Evolutionary conservation across 2,113 vertebrate species (phyloP), one percentile per base, ranked within the genome.

Genomic region (Oryzias melastigma): DNA sequence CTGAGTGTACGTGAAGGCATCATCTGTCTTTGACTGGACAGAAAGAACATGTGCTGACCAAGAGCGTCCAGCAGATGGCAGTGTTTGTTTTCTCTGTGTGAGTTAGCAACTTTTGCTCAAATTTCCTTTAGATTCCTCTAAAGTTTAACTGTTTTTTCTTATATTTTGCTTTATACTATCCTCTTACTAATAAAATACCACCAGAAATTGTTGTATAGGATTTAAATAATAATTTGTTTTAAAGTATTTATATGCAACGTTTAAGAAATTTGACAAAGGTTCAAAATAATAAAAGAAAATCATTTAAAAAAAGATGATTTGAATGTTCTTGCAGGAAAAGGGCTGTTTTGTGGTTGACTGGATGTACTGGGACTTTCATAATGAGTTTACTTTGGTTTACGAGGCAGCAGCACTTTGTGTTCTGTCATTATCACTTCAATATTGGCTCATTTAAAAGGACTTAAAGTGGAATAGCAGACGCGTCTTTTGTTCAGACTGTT

Each of bases 1-100:
- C 22, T 22, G 22, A 22, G 22, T 25, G 46, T 1, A 6, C 24
- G 7, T 73, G 2, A 82, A 84, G 10, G 70, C 73, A 60, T 35
- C 82, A 58, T 19, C 13, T 20, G 12, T 12, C 20, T 45, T 5
- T 70, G 79, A 87, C 86, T 89, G 85, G 87, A 17, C 14, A 45
- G 25, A 55, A 40, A 0, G 10, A 53, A 52, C 0, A 20, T 6
- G 16, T 15, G n/a, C 1, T 62, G 27, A 35, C 16, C 0, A 1
- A 16, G 5, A 5, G 12, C 10, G 0, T 29, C 80, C 89, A 59
- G 51, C 24, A 84, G 87, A 68, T 61, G 78, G 81, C 46, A 57
- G 0, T 24, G 44, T 73, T 29, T 35, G 10, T 20, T 20, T 58
- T 42, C 13, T 53, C 5, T 40, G 52, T 5, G 2, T 3, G 44